Conservation (phyloP, 2,888 invertebrate species). For the Rhamphomyia laevipes region DNA sequence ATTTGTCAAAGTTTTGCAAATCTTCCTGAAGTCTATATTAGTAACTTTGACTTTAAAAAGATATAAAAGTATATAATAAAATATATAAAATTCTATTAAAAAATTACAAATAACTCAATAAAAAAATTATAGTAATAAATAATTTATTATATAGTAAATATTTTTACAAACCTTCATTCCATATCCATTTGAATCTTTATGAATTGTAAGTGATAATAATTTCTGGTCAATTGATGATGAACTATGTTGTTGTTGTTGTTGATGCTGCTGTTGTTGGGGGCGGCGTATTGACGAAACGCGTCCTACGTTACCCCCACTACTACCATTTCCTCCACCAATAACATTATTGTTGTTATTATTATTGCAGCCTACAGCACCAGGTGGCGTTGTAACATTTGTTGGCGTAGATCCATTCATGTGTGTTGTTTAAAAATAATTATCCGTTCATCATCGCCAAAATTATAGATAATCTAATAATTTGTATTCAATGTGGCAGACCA, state of each 20-base stretch:
- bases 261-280: background rate
- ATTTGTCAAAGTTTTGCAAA: too few relatives aligned
- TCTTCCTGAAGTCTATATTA: too few relatives aligned
- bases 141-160: too few relatives aligned
- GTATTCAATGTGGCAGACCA: too few relatives aligned
- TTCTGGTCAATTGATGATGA: slow-evolving; percentile 7
- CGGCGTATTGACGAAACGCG: background rate
- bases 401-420: background rate
- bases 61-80: too few relatives aligned
- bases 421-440: background rate
- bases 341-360: too few relatives aligned
- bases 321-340: background rate
- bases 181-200: slow-evolving; percentile 37
- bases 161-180: slow-evolving; percentile 35
- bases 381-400: background rate
- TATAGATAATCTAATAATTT: too few relatives aligned
- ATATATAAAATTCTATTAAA: too few relatives aligned
- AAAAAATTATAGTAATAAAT: background rate
- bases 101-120: too few relatives aligned
- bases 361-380: background rate
- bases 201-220: slow-evolving; percentile 33
- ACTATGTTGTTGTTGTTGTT: background rate
- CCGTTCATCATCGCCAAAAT: too few relatives aligned
- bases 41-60: too few relatives aligned
- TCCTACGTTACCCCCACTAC: background rate